phyloP scores from a whole-genome alignment of 1,140 invertebrate genomes.

The Marisa cornuarietis region DNA sequence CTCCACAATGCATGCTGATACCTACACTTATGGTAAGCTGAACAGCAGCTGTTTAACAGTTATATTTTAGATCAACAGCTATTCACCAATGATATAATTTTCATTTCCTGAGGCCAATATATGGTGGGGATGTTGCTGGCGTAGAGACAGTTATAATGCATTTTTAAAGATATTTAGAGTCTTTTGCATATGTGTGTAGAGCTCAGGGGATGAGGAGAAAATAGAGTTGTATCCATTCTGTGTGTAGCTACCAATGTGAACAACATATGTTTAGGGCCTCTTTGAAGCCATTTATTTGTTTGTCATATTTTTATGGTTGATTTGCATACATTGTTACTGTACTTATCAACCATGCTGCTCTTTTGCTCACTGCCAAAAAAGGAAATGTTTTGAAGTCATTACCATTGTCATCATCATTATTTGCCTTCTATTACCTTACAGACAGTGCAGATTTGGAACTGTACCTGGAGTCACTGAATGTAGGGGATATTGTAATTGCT shows the following conservation, averaged over 20 bases:
- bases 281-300: neutral
- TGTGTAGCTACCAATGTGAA: neutral
- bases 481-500: conserved; percentile 65
- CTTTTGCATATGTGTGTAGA: neutral
- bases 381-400: no score
- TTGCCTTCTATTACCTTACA: conserved; percentile 40
- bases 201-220: neutral
- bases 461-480: conserved; percentile 64
- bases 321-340: neutral
- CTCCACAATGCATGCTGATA: conserved; percentile 52
- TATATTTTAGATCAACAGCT: no score
- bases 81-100: no score
- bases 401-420: neutral
- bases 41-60: neutral
- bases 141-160: neutral
- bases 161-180: conserved; percentile 1
- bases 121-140: neutral
- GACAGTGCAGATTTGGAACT: conserved; percentile 67
- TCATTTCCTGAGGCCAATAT: no score
- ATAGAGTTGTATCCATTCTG: neutral
- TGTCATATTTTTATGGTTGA: neutral
- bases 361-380: no score
- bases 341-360: no score
- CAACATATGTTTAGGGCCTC: neutral
- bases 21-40: conserved; percentile 65